Percentiles rank a stretch among this genome's conserved stretches.
Conservation (phyloP, 2,888 invertebrate species). For the Xiphydria camelus region DNA sequence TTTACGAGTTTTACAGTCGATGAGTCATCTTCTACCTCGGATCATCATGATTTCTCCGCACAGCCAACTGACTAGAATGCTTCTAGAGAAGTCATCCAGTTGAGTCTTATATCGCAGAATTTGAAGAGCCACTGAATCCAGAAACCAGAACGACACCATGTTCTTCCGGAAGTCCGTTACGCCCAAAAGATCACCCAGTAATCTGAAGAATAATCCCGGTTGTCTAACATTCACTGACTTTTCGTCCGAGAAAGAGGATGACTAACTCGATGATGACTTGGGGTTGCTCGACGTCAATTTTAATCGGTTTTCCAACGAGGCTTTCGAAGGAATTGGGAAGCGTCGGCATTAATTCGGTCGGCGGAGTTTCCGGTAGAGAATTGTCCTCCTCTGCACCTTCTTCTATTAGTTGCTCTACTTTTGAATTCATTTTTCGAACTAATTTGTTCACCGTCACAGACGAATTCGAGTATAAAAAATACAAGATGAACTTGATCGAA, state of each 20-base stretch:
- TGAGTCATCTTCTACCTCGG: conserved; percentile 33
- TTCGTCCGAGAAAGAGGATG: too few relatives aligned
- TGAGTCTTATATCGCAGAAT: conserved; percentile 20
- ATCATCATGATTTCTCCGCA: conserved; percentile 40
- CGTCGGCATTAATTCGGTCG: conserved; percentile 14
- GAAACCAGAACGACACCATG: conserved; percentile 61
- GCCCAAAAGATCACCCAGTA: conserved; percentile 56
- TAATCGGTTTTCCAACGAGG: conserved; percentile 22
- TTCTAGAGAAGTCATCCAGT: conserved; percentile 27
- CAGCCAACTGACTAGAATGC: conserved; percentile 41
- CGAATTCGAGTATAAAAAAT: too few relatives aligned
- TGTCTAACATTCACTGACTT: too few relatives aligned
- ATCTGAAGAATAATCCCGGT: conserved; percentile 56
- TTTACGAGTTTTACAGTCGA: not conserved
- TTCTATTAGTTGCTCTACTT: too few relatives aligned
- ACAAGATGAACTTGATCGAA: too few relatives aligned
- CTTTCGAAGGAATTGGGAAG: conserved; percentile 31
- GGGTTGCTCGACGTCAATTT: conserved; percentile 23
- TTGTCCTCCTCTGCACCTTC: not conserved
- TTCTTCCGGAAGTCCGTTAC: conserved; percentile 56
- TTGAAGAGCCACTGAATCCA: conserved; percentile 58
- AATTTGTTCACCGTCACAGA: too few relatives aligned
- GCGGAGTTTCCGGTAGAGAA: not conserved
- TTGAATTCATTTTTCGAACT: too few relatives aligned
- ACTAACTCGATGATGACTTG: conserved; percentile 31